Evolutionary conservation across 2,797 vertebrate genomes (phyloP), one percentile per base, ranked within the genome.

Genomic region (Xyrichtys novacula): DNA sequence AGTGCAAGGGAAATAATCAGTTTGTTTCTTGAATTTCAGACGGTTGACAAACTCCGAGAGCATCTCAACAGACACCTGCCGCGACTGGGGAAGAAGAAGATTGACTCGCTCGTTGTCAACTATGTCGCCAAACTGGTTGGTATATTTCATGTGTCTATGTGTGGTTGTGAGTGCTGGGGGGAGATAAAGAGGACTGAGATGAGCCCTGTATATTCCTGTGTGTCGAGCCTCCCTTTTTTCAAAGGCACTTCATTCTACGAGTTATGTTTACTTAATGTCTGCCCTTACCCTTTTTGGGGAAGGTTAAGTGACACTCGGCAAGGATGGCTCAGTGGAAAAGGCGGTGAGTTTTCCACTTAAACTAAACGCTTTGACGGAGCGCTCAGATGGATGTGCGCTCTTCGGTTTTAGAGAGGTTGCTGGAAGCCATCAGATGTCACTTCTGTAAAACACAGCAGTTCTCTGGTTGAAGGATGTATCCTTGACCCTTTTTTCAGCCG

Each of bases 71-170:
- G 94, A 90, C 93, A 97, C 71, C 87, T 98, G 22, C 95, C 93
- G 71, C 93, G 95, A 46, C 75, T 96, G 53, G 96, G 96, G 74
- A 97, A 95, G 92, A 97, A 96, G 93, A 98, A 94, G 89, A 95
- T 95, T 9, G 96, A 98, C 66, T 90, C 90, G 17, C 92, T 98
- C 81, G 97, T 95, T 64, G 83, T 98, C 90, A 95, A 93, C 89
- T 99, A 98, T 0, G 88, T 96, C 61, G 95, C 96, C 74, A 97
- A 97, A 78, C 86, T 94, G 93, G 94, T 95, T 56, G 25, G 91
- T 89, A 47, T 1, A 32, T 28, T 19, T 43, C 65, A 50, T 62
- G 25, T 43, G 2, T 65, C 38, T 55, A 50, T 34, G 31, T 67
- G 40, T 44, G 39, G 52, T 10, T 16, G 11, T 54, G 36, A 49